Evolutionary conservation across 2,797 vertebrate genomes (phyloP), one percentile per base, ranked within the genome.

Genomic region (Brachymystax lenok): DNA sequence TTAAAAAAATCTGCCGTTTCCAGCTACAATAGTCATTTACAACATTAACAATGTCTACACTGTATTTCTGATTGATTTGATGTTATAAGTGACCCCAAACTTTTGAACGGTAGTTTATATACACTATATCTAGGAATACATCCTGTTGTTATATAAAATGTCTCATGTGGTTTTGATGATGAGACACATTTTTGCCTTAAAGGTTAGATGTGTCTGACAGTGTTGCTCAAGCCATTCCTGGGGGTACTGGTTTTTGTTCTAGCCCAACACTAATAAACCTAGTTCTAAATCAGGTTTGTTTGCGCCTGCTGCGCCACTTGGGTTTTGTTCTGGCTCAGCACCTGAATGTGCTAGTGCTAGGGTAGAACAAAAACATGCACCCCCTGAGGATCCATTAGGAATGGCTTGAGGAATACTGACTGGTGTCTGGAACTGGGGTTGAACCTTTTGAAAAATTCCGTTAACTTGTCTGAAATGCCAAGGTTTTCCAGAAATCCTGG

Each of bases 61-160:
- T 33, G 33, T 5, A 33, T 33, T 33, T 33, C 33, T 33, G 33
- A 33, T 33, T 5, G 0, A 33, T 33, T 33, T 33, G 33, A 33
- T 33, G 33, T 33, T 33, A 33, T 35, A 35, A 35, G 33, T 6
- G 33, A 35, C 33, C 33, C 33, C 33, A 35, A 35, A 35, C 33
- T 1, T 35, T 35, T 35, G 33, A 35, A 35, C 1, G 5, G 5
- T 35, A 35, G 5, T 35, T 35, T 35, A 35, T 35, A 35, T 35
- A 35, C 33, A 35, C 33, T 6, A 1, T 6, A 35, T 40, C 35
- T 8, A 40, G 35, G 35, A 40, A 40, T 2, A 40, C 35, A 10
- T 40, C 8, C 35, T 46, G 10, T 46, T 46, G 73, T 85, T 84
- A 78, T 79, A 78, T 77, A 8, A 70, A 27, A 14, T n/a, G 72